A percentile compares a stretch with the other conserved stretches of the same genome.
Conservation (phyloP, 37 sponge, comb jelly and placozoan genomes). For the Hormiphora californensis region DNA sequence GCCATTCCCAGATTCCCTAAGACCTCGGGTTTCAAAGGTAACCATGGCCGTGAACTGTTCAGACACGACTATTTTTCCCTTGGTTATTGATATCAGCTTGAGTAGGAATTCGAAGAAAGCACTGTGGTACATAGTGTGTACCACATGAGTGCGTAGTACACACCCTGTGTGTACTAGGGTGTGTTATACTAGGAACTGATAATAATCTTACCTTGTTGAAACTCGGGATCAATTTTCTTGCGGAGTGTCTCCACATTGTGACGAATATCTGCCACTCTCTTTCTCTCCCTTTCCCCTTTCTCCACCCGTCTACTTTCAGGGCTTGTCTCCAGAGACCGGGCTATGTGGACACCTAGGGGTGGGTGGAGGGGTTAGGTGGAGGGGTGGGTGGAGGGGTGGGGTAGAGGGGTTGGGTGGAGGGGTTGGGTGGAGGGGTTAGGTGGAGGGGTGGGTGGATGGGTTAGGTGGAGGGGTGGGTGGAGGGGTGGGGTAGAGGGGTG, state of each 20-base stretch:
- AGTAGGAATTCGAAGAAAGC: too few species aligned
- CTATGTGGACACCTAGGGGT: neutral
- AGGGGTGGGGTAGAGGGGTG: neutral
- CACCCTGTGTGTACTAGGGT: too few species aligned
- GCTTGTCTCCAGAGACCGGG: neutral
- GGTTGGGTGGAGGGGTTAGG: neutral
- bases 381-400: neutral
- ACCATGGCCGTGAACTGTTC: too few species aligned
- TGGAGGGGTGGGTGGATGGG: too few species aligned
- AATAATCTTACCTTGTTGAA: neutral
- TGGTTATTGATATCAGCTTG: too few species aligned
- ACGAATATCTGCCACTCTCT: conserved; percentile 25
- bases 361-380: neutral
- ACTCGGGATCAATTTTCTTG: conserved; percentile 24
- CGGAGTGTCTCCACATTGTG: neutral
- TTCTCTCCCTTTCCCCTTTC: conserved; percentile 41
- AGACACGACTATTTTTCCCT: too few species aligned
- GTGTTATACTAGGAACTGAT: too few species aligned
- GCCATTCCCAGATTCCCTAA: too few species aligned
- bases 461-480: neutral
- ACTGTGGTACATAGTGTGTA: too few species aligned
- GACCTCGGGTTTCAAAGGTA: too few species aligned
- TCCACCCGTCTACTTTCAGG: neutral
- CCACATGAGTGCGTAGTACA: too few species aligned
- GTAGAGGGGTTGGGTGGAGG: neutral